Conservation (phyloP, 2,888 invertebrate species). For the Acholoe squamosa region DNA sequence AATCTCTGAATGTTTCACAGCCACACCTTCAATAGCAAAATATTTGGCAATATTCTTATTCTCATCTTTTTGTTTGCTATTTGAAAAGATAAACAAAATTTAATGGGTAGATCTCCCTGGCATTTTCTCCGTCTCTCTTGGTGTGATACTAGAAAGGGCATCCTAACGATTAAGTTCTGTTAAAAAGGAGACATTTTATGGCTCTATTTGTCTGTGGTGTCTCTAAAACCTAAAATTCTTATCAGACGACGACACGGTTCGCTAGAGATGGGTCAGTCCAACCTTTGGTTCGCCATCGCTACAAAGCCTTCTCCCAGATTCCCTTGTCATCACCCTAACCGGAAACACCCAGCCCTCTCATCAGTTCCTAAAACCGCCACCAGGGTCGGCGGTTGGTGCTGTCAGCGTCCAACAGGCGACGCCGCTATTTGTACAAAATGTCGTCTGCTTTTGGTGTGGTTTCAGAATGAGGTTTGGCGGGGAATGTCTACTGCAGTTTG, state of each 20-base stretch:
- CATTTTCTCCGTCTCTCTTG: no score
- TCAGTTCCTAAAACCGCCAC: not conserved
- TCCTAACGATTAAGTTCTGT: no score
- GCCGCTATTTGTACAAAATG: not conserved
- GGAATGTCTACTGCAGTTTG: not conserved
- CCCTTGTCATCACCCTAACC: not conserved
- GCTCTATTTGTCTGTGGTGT: not conserved
- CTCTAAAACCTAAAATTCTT: not conserved
- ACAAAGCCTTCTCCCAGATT: no score
- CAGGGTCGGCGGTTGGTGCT: not conserved
- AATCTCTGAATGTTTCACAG: no score
- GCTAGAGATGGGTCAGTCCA: not conserved
- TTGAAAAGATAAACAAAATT: no score
- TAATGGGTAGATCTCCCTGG: no score
- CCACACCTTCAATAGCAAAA: no score
- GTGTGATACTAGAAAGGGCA: no score
- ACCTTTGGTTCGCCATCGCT: no score
- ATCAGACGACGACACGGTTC: not conserved
- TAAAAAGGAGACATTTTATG: not conserved
- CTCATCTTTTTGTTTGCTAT: no score
- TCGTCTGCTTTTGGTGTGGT: not conserved
- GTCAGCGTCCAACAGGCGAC: slow-evolving; percentile 29
- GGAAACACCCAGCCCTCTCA: not conserved
- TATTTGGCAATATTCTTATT: no score
- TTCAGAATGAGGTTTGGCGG: not conserved